Conservation (phyloP, 1,140 invertebrate genomes). For the Macrotrachela quadricornifera region DNA sequence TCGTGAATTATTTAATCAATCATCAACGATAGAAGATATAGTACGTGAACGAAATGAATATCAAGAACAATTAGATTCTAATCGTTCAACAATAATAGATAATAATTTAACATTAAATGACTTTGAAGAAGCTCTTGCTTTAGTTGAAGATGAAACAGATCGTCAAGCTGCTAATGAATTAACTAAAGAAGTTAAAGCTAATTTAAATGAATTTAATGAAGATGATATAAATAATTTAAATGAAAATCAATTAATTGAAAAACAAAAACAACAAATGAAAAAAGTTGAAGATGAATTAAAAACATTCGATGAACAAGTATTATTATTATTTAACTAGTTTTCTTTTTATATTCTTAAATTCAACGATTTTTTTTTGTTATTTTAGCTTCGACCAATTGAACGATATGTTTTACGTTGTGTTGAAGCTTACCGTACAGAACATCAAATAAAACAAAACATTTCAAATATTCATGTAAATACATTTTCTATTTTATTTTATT, state of each 20-base stretch:
- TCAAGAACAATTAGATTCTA: too few relatives aligned
- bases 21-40: too few relatives aligned
- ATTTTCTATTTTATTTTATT: too few relatives aligned
- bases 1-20: too few relatives aligned
- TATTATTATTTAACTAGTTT: not conserved
- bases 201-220: slow-evolving; percentile 87
- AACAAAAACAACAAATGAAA: slow-evolving; percentile 12
- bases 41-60: too few relatives aligned
- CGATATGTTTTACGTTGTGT: slow-evolving; percentile 74
- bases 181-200: slow-evolving; percentile 70
- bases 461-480: too few relatives aligned
- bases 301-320: slow-evolving; percentile 56
- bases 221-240: slow-evolving; percentile 82
- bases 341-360: not conserved
- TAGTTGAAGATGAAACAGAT: slow-evolving; percentile 80
- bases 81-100: too few relatives aligned
- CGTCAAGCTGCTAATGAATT: slow-evolving; percentile 67
- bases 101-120: not conserved
- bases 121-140: slow-evolving; percentile 45
- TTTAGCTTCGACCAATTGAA: slow-evolving; percentile 66
- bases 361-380: slow-evolving; percentile 2
- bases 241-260: slow-evolving; percentile 8
- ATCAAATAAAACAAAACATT: too few relatives aligned
- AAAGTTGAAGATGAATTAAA: slow-evolving; percentile 63
- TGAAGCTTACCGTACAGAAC: slow-evolving; percentile 36